Percentiles rank a stretch among this genome's conserved stretches.
Evolutionary conservation across 2,797 vertebrate species (phyloP).

Genomic region (Spizella passerina): DNA sequence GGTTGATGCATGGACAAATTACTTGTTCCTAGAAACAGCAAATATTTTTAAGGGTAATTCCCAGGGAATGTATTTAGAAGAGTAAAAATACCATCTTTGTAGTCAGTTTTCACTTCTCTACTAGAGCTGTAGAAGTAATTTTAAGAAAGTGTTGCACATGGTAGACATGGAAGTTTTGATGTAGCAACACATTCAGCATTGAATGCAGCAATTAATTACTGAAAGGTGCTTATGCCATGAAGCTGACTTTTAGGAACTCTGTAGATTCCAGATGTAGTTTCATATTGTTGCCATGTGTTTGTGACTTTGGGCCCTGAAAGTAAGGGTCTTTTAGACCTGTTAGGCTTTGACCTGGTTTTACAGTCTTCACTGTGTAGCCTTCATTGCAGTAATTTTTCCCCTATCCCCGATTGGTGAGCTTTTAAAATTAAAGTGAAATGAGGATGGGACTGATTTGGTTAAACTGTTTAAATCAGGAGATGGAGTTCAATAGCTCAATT

Average conservation of each 20-base stretch:
- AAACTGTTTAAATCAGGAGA: not conserved
- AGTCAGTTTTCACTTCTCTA: not conserved
- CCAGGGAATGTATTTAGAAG: not conserved
- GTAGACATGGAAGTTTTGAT: not conserved
- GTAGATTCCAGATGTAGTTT: not conserved
- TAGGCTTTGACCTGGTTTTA: not conserved
- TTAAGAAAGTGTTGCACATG: fast-evolving
- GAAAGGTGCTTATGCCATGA: not conserved
- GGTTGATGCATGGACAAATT: not conserved
- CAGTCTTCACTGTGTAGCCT: not conserved
- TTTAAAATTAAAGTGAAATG: not conserved
- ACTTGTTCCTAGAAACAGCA: not conserved
- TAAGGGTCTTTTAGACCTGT: not conserved
- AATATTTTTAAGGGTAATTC: not conserved
- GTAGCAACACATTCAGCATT: not conserved
- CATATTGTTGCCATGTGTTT: not conserved
- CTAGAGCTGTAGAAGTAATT: not conserved
- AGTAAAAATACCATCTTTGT: not conserved
- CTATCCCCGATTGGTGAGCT: not conserved
- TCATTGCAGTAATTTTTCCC: not conserved
- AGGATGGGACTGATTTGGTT: not conserved
- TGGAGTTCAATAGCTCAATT: not conserved
- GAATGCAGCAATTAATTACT: not conserved
- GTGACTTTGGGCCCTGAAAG: not conserved
- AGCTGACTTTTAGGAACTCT: not conserved